Evolutionary conservation across 2,113 vertebrate species (phyloP), one percentile per base, ranked within the genome.

Genomic region (Tupaia tana): DNA sequence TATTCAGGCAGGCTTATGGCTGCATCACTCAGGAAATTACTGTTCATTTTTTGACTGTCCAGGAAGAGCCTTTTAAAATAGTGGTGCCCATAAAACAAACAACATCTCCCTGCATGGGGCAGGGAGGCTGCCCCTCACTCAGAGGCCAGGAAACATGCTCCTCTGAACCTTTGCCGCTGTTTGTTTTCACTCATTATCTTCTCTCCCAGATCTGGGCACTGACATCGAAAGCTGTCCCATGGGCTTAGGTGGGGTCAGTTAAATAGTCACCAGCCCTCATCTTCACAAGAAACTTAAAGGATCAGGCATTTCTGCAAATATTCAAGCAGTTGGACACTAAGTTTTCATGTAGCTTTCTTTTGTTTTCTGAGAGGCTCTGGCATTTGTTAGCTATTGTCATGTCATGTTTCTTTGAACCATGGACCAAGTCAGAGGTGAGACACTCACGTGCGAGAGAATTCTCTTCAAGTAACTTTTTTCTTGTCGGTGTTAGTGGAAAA

Each of bases 31-130:
- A 96, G 86, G 87, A 97, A 97, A 97, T 97, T 89, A n/a, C 43
- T 87, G 92, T 96, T 98, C 71, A 67, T 93, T 97, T 97, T 97
- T 90, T 64, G 96, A 93, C 89, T 79, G 82, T 29, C 80, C 96
- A 97, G 93, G 87, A 97, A 97, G 95, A 34, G 25, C 61, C 77
- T 97, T 96, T 95, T 84, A 73, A 98, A 98, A 96, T 96, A 91
- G 66, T 88, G 67, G 29, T 88, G 52, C 73, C 70, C 69, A 78
- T 7, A 84, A 97, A 97, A 94, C 34, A 97, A 95, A 91, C 31
- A 84, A 0, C 2, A 58, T 54, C 59, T 43, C 54, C 15, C 20
- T 91, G 67, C 58, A 88, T 6, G 52, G 71, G 83, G 14, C 67
- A 93, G 43, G 75, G 88, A 84, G 93, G 75, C 20, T n/a, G 8